Percentiles rank a stretch among this genome's conserved stretches.
Evolutionary conservation across 2,113 vertebrate genomes (phyloP).

Genomic region (Meriones unguiculatus): DNA sequence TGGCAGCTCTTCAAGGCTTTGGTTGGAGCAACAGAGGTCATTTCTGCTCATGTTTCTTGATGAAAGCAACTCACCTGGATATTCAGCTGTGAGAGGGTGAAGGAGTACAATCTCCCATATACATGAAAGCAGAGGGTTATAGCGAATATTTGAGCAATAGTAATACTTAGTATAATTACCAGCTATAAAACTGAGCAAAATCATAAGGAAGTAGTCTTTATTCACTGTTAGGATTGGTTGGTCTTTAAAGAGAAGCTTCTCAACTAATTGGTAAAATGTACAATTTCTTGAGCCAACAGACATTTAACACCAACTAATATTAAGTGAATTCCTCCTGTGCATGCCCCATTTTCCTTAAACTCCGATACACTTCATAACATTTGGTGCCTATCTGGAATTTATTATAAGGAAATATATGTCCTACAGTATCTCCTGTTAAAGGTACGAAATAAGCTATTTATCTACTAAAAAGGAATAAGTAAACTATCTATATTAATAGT

Average conservation of each 20-base stretch:
- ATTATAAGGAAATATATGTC: neutral
- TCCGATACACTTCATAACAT: neutral
- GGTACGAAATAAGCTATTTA: neutral
- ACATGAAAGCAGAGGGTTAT: neutral
- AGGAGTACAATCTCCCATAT: neutral
- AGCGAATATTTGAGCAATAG: neutral
- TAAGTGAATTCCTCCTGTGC: neutral
- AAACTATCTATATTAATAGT: neutral
- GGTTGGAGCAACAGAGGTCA: neutral
- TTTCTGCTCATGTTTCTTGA: neutral
- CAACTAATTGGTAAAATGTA: neutral
- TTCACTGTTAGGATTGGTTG: neutral
- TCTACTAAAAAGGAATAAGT: neutral
- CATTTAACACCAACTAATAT: neutral
- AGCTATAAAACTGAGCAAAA: neutral
- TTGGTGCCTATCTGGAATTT: neutral
- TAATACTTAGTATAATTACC: neutral
- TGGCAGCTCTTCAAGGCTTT: neutral
- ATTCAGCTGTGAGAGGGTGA: neutral
- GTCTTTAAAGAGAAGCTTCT: neutral
- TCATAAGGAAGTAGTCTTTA: neutral
- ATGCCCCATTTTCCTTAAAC: neutral
- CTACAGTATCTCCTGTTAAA: neutral
- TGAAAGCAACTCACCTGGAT: neutral
- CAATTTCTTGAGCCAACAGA: neutral